phyloP scores from a whole-genome alignment of 2,113 vertebrate genomes.

The Mormyrus lacerda region DNA sequence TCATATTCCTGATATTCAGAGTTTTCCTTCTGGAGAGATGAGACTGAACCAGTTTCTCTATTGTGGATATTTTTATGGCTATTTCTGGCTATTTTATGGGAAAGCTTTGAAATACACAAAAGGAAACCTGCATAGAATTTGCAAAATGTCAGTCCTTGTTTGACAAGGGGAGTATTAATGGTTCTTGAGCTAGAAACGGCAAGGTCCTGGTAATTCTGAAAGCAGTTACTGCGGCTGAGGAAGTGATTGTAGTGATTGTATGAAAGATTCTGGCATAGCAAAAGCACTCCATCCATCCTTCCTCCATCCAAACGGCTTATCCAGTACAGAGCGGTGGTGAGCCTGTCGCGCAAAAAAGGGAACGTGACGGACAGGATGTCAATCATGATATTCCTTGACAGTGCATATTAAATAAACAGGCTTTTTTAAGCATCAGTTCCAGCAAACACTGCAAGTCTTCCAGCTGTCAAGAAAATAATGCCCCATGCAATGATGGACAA shows the following conservation, averaged over 20 bases:
- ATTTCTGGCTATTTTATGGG: not conserved
- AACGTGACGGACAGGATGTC: not conserved
- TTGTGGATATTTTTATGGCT: slow-evolving; percentile 1
- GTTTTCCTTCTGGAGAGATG: not conserved
- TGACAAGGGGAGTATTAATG: not conserved
- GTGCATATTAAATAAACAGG: not conserved
- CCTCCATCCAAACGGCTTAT: not conserved
- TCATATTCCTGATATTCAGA: not conserved
- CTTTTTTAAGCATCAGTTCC: not conserved
- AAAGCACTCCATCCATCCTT: not conserved
- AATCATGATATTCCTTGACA: not conserved
- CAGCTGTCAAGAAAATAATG: not conserved
- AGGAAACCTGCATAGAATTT: not conserved
- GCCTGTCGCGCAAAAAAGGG: not conserved
- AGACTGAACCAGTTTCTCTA: not conserved
- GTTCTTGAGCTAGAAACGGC: not conserved
- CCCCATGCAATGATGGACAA: not conserved
- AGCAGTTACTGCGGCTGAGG: not conserved
- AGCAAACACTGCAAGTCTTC: not conserved
- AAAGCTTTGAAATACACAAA: not conserved
- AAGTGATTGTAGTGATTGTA: not conserved
- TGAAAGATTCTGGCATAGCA: not conserved
- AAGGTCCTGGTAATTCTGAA: not conserved
- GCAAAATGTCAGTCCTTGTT: not conserved
- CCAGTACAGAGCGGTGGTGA: not conserved